Evolutionary conservation across 2,888 invertebrate genomes (phyloP), one percentile per base, ranked within the genome.

Genomic region (Metalampra italica): DNA sequence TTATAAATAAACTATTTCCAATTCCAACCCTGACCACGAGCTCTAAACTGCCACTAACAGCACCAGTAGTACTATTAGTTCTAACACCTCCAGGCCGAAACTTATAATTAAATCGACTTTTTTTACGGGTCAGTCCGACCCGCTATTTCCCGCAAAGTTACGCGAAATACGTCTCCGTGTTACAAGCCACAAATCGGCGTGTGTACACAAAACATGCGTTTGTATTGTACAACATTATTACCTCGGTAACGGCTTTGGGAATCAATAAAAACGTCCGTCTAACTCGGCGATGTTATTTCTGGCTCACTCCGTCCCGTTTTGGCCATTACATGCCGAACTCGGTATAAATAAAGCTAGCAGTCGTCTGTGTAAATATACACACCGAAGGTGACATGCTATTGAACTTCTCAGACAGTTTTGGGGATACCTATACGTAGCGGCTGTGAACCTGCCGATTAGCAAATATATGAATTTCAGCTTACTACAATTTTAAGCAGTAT

Each of bases 231-330:
- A 29, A 42, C 12, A 15, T 42, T 42, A 12, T 12, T 12, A 8
- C 41, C 29, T 42, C 9, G 7, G 50, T 52, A 60, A 61, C 62
- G 56, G 60, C 63, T 66, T 60, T 66, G 64, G 61, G 63, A 66
- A 62, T 46, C 41, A 36, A 46, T 42, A 64, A 63, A 68, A 75
- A 68, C 70, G 36, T 70, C 68, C 70, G 65, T 68, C 68, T 66
- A 72, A 73, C 65, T 68, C 63, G 65, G 59, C 58, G 56, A 56
- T 49, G 67, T 63, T 77, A 77, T 77, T 74, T 70, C 66, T 65
- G 66, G 64, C 63, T 52, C 62, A 59, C 66, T 60, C 63, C 63
- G 13, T 71, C 67, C 67, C 68, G 67, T 68, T 74, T 73, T 58
- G 63, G 63, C 56, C 53, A 68, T 59, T 62, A 64, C 66, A 60